Evolutionary conservation across 2,797 vertebrate species (phyloP), one percentile per base, ranked within the genome.

Genomic region (Chloroceryle inda): DNA sequence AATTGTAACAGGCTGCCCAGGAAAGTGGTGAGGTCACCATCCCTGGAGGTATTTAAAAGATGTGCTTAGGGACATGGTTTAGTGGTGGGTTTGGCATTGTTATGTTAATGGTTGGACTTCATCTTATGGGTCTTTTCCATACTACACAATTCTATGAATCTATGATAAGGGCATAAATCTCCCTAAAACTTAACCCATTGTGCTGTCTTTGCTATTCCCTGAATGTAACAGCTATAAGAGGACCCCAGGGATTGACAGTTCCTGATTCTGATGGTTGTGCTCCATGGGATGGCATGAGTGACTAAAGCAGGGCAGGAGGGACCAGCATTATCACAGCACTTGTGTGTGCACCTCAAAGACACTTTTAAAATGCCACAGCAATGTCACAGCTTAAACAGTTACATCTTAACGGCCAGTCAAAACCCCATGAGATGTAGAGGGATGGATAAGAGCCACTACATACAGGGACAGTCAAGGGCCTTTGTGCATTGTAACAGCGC

Each of bases 181-280:
- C 27, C 38, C 40, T 53, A 74, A 89, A 88, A 73, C 12, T 44
- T 62, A 56, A 45, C 12, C 42, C 8, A 1, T 72, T 83, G 4
- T 10, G 5, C 13, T 86, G 38, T 35, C 42, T 78, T 93, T 84
- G 13, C 16, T 66, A 5, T 76, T 79, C 23, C 37, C 72, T 77
- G 40, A 85, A 37, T 9, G 24, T 3, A 16, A 38, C 19, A 45
- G 4, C 24, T 35, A 7, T 44, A 76, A 85, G 45, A 0, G 0
- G 45, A 87, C 3, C 45, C 29, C 27, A 13, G 19, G 17, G 15
- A 58, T 1, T 6, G 2, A 9, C 0, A 0, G 4, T 68, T 67
- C 37, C n/a, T 74, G 13, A 59, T 62, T 21, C 16, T 2, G 0
- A 8, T 3, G 1, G 38, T 58, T 85, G 50, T 35, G 22, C 5